Evolutionary conservation across 2,797 vertebrate genomes (phyloP).

Genomic region (Staurois parvus): DNA sequence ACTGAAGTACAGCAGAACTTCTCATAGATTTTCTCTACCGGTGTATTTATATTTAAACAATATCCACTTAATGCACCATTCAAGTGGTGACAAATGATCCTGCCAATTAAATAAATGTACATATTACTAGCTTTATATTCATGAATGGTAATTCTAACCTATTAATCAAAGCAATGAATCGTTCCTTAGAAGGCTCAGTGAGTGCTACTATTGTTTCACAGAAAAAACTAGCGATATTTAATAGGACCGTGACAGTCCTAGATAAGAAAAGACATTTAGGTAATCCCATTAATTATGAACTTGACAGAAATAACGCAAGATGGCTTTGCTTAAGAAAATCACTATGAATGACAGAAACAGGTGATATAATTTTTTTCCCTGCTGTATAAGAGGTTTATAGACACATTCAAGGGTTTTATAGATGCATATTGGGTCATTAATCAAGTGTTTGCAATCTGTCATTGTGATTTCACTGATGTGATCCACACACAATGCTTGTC

Average conservation of each 20-base stretch:
- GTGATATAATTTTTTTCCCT: conserved; percentile 7
- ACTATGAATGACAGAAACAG: conserved; percentile 9
- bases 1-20: neutral
- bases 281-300: conserved; percentile 58
- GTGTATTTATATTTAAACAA: conserved; percentile 27
- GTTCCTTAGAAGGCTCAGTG: conserved; percentile 42
- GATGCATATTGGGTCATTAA: neutral
- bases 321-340: conserved; percentile 34
- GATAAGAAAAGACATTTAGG: conserved; percentile 54
- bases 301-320: conserved; percentile 48
- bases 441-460: neutral
- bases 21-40: conserved; percentile 31
- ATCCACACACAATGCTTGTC: neutral
- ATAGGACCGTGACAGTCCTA: conserved; percentile 57
- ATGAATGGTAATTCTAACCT: conserved; percentile 52
- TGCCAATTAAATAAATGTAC: conserved; percentile 55
- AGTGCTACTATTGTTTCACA: conserved; percentile 25
- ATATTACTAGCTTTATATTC: conserved; percentile 53
- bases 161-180: conserved; percentile 56
- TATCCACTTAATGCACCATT: conserved; percentile 17
- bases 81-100: conserved; percentile 50
- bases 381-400: conserved; percentile 4
- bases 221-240: conserved; percentile 52
- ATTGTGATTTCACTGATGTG: neutral
- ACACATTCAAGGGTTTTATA: neutral